Percentiles rank a stretch among this genome's conserved stretches.
phyloP scores from a whole-genome alignment of 2,797 vertebrate species.

The Lacerta viridis region DNA sequence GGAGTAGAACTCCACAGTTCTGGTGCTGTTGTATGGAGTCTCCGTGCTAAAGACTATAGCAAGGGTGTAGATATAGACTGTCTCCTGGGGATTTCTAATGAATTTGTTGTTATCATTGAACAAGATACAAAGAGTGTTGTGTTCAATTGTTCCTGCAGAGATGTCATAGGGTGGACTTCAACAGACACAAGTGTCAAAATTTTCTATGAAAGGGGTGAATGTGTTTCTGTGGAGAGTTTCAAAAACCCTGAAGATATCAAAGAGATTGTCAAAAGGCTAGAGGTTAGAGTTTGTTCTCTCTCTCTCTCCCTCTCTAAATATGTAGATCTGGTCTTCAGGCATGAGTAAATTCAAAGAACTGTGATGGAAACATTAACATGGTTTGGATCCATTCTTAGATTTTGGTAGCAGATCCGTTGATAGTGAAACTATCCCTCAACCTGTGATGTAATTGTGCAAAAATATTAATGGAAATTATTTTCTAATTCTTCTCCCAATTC shows the following conservation, averaged over 20 bases:
- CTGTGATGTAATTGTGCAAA: not conserved
- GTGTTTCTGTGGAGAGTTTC: constrained; percentile 93
- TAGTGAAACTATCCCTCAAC: fast-evolving
- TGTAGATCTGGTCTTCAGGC: constrained; percentile 4
- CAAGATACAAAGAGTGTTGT: constrained; percentile 93
- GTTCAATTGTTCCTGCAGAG: constrained; percentile 95
- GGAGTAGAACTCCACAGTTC: constrained; percentile 93
- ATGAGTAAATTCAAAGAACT: constrained; percentile 15
- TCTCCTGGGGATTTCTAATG: constrained; percentile 92
- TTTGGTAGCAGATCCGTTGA: not conserved
- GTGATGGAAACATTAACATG: not conserved
- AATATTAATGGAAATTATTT: constrained; percentile 17
- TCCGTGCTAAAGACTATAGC: constrained; percentile 93
- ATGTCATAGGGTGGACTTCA: constrained; percentile 97
- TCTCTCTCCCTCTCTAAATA: not conserved
- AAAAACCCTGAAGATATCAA: constrained; percentile 93
- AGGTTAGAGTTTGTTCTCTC: constrained; percentile 85
- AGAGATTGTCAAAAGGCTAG: constrained; percentile 94
- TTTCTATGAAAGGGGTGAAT: constrained; percentile 96
- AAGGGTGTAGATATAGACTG: constrained; percentile 93
- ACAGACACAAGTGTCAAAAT: constrained; percentile 93
- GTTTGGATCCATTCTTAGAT: constrained; percentile 10
- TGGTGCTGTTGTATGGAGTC: constrained; percentile 92
- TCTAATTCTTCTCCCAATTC: not conserved
- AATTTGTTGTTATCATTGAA: constrained; percentile 93